Base-by-base conservation (phyloP, 2,113 vertebrate genomes). In the Rhombomys opimus region DNA sequence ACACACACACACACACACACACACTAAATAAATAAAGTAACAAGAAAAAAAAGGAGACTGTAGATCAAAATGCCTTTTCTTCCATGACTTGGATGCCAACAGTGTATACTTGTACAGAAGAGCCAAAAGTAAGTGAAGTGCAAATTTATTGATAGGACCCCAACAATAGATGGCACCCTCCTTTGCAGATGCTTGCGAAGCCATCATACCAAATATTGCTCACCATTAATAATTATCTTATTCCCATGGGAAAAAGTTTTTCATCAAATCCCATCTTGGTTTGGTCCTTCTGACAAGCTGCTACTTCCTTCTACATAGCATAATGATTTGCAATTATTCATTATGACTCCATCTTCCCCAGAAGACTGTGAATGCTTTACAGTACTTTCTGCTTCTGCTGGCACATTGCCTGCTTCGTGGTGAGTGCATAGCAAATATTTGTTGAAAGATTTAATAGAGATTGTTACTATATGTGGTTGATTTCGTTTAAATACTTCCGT, bases 351-450 rank as follows among this genome's bases (percentile, higher is more conserved):
- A n/a, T 88, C 85, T 92, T 94, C 65, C 84, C 63, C 27, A 86
- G 57, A 38, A 92, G 63, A 68, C 72, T 67, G n/a, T 54, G 77
- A 87, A 23, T 91, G 89, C 38, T 87, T 95, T 96, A 30, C 20
- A 78, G 90, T 87, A 92, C 73, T 87, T 95, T 87, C 81, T 87
- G 30, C 27, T 82, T 22, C 75, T 73, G 38, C 70, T 94, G 94
- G 75, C 84, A 87, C 41, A 65, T 87, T 61, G 84, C 84, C 89
- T 88, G 50, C 27, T 41, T 52, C 87, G 52, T 72, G 80, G 87
- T 89, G 87, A 91, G 84, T 72, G 82, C 89, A 96, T 90, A 92
- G 87, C 80, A 97, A 96, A 95, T 96, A 96, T 93, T 93, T 96
- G 90, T 85, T 73, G 89, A 75, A 95, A 93, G 77, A 95, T 80